Conservation (phyloP, 2,797 vertebrate genomes). For the Coluber constrictor region DNA sequence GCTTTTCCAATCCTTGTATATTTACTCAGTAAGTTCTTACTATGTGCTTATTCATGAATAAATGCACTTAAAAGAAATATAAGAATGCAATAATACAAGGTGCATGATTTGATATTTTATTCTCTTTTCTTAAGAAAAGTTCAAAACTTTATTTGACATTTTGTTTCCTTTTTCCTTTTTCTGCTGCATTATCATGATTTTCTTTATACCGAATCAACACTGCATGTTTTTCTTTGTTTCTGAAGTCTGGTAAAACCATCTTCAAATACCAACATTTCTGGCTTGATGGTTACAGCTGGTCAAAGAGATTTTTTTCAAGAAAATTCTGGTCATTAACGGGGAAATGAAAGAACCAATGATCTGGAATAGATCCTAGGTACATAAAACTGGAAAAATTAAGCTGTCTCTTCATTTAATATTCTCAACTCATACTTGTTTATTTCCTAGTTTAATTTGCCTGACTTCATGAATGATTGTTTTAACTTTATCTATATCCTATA, state of each 20-base stretch:
- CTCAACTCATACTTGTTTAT: too few relatives aligned
- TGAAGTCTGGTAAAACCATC: neutral
- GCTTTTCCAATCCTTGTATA: neutral
- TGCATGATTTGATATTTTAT: neutral
- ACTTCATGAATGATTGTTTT: neutral
- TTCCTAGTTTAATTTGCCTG: neutral
- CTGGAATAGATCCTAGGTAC: neutral
- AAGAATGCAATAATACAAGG: neutral
- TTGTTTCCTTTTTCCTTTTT: neutral
- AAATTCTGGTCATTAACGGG: neutral
- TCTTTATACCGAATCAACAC: accelerated
- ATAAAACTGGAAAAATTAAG: too few relatives aligned
- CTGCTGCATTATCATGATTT: neutral
- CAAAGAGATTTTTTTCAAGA: neutral
- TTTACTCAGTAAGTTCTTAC: neutral
- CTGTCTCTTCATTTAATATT: too few relatives aligned
- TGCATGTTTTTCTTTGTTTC: accelerated
- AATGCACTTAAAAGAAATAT: neutral
- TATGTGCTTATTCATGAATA: neutral
- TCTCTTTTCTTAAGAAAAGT: neutral
- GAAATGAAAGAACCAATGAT: neutral
- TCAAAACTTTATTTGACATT: neutral
- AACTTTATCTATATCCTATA: neutral
- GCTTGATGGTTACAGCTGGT: neutral
- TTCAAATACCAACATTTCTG: neutral